phyloP scores from a whole-genome alignment of 2,888 invertebrate genomes.

The Homarus gammarus region DNA sequence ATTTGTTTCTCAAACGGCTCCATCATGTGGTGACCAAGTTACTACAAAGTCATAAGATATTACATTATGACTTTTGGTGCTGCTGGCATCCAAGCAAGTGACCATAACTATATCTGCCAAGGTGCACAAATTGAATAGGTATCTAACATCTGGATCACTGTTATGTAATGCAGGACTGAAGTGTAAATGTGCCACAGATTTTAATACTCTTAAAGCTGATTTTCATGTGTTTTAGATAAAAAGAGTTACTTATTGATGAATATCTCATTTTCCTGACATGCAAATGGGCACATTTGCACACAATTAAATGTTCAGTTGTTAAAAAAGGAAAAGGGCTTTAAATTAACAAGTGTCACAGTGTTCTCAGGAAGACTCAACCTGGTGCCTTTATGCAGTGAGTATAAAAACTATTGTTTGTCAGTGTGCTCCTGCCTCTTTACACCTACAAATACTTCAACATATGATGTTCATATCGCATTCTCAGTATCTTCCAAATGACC shows the following conservation, averaged over 20 bases:
- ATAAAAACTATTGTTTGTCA: constrained; percentile 20
- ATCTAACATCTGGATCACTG: constrained; percentile 38
- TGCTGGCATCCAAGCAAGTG: constrained; percentile 34
- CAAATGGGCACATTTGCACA: constrained; percentile 21
- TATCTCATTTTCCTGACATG: neutral
- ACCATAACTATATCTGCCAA: constrained; percentile 22
- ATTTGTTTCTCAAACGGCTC: constrained; percentile 33
- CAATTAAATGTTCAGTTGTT: neutral
- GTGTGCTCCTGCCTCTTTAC: constrained; percentile 40
- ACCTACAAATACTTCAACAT: constrained; percentile 29
- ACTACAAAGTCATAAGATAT: constrained; percentile 14
- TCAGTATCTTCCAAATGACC: constrained; percentile 32
- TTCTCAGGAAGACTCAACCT: constrained; percentile 64
- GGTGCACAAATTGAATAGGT: constrained; percentile 35
- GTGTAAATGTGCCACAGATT: constrained; percentile 40
- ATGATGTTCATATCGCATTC: constrained; percentile 49
- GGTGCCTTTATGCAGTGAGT: constrained; percentile 65
- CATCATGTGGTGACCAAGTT: constrained; percentile 32
- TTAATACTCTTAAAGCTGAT: constrained; percentile 28
- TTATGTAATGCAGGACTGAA: constrained; percentile 21
- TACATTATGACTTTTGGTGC: constrained; percentile 9
- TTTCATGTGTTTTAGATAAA: neutral
- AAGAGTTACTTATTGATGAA: constrained; percentile 2
- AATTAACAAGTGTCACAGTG: constrained; percentile 43
- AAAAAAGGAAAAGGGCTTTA: constrained; percentile 22